Evolutionary conservation across 2,888 invertebrate species (phyloP).

Genomic region (Pyrrhia umbra): DNA sequence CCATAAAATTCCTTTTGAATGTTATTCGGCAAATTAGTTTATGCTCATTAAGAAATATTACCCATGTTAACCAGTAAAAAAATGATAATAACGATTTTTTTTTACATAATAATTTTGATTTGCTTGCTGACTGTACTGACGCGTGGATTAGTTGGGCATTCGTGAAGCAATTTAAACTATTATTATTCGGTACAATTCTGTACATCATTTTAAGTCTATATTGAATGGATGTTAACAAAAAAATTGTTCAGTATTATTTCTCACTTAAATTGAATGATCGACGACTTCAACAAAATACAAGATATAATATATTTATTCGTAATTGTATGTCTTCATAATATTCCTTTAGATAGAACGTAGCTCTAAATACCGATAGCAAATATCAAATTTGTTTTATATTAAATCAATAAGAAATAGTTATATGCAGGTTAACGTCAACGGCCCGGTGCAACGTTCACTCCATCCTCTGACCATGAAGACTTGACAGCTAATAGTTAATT

Average conservation of each 20-base stretch:
- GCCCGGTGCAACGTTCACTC: not conserved
- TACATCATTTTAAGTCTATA: slow-evolving; percentile 57
- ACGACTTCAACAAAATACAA: slow-evolving; percentile 19
- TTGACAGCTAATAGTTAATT: not conserved
- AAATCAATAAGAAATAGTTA: not conserved
- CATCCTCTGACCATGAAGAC: not conserved
- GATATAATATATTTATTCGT: slow-evolving; percentile 2
- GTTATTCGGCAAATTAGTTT: slow-evolving; percentile 40
- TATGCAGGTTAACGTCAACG: not conserved
- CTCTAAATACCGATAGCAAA: not conserved
- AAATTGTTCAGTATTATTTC: slow-evolving; percentile 53
- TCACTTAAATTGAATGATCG: slow-evolving; percentile 59
- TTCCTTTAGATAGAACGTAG: not conserved
- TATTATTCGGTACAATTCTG: slow-evolving; percentile 57
- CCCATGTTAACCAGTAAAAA: slow-evolving; percentile 10
- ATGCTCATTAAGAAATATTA: slow-evolving; percentile 26
- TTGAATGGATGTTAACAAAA: slow-evolving; percentile 56
- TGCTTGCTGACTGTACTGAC: slow-evolving; percentile 69
- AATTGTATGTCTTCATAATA: slow-evolving; percentile 9
- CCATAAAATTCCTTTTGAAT: slow-evolving; percentile 43
- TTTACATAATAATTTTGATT: slow-evolving; percentile 19
- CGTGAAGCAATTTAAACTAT: slow-evolving; percentile 62
- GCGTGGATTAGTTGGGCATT: slow-evolving; percentile 52
- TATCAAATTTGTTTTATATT: not conserved
- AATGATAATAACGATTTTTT: slow-evolving; percentile 6